Percentiles rank a stretch among this genome's conserved stretches.
phyloP scores from a whole-genome alignment of 1,140 invertebrate species.

The Heliconius melpomene region DNA sequence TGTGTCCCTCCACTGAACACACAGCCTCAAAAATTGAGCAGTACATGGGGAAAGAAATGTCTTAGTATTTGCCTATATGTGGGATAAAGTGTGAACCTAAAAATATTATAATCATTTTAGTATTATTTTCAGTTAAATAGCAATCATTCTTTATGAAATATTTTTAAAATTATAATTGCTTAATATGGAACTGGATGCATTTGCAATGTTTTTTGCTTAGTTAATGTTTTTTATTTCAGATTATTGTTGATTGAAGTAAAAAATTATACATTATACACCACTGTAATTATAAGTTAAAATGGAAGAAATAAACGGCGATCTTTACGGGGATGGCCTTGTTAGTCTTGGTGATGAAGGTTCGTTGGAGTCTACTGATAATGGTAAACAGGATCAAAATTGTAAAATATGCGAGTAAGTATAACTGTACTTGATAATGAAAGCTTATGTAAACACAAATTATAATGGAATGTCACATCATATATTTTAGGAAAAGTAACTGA shows the following conservation, averaged over 20 bases:
- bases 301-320: conserved; percentile 80
- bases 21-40: no score
- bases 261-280: conserved; percentile 72
- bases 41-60: no score
- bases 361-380: conserved; percentile 76
- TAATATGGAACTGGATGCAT: background rate
- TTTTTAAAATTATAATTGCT: no score
- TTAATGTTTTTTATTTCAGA: conserved; percentile 56
- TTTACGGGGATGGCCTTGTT: conserved; percentile 77
- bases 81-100: no score
- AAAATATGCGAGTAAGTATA: conserved; percentile 80
- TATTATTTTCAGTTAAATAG: no score
- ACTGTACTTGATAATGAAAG: background rate
- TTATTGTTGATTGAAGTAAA: conserved; percentile 71
- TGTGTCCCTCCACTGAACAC: no score
- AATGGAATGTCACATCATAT: background rate
- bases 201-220: background rate
- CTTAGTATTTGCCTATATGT: no score
- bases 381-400: conserved; percentile 80
- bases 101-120: no score
- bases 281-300: conserved; percentile 78
- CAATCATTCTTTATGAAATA: no score
- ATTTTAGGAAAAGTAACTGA: background rate
- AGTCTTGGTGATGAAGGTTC: conserved; percentile 79
- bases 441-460: background rate